Evolutionary conservation across 2,888 invertebrate species (phyloP).

Genomic region (Rhamphomyia laevipes): DNA sequence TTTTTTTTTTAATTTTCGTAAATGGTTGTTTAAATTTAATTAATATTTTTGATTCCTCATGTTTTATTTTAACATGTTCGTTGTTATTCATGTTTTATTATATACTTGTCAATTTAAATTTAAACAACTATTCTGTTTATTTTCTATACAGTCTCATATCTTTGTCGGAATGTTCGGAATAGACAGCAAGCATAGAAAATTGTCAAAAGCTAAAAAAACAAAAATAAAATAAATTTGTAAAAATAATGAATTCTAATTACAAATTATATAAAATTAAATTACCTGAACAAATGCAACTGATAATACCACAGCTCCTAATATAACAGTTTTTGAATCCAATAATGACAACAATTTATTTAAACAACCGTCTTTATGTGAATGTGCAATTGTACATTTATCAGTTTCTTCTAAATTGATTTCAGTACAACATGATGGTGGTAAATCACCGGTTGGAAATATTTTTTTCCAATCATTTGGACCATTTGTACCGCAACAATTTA

Average conservation of each 20-base stretch:
- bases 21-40: neutral
- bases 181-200: slow-evolving; percentile 87
- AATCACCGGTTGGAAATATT: slow-evolving; percentile 34
- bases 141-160: slow-evolving; percentile 73
- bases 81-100: neutral
- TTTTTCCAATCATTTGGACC: slow-evolving; percentile 54
- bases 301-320: slow-evolving; percentile 72
- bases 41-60: neutral
- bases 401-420: slow-evolving; percentile 41
- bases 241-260: neutral
- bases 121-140: slow-evolving; percentile 2
- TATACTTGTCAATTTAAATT: neutral
- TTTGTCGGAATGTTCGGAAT: slow-evolving; percentile 83
- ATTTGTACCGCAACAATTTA: slow-evolving; percentile 64
- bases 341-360: slow-evolving; percentile 48
- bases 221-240: slow-evolving; percentile 4
- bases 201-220: slow-evolving; percentile 61
- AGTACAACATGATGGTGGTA: slow-evolving; percentile 32
- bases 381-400: slow-evolving; percentile 37
- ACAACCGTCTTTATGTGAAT: slow-evolving; percentile 53
- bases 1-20: neutral
- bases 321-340: slow-evolving; percentile 57
- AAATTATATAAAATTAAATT: slow-evolving; percentile 15
- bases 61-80: neutral
- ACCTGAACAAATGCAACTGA: slow-evolving; percentile 84